Percentiles rank a stretch among this genome's conserved stretches.
Conservation (phyloP, 2,888 invertebrate genomes). For the Entomobrya multifasciata region DNA sequence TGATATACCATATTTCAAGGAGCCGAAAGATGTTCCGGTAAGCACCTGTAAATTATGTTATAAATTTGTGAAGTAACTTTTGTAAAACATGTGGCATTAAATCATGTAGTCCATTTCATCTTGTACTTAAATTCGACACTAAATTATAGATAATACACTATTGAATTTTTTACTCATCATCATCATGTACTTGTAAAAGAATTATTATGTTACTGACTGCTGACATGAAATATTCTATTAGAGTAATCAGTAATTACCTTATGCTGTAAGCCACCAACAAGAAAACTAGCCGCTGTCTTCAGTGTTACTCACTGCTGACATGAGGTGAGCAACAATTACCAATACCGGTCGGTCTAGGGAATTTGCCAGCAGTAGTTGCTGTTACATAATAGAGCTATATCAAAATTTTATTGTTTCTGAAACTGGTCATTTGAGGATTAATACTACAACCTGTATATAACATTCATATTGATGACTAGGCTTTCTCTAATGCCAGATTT, state of each 20-base stretch:
- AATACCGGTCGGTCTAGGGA: constrained; percentile 40
- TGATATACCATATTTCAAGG: not conserved
- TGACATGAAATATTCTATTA: constrained; percentile 2
- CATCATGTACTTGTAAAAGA: not conserved
- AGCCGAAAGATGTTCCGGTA: not conserved
- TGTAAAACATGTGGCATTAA: not conserved
- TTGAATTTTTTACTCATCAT: not conserved
- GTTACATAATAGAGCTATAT: constrained; percentile 4
- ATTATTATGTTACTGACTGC: not conserved
- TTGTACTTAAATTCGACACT: too few relatives aligned
- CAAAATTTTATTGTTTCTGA: not conserved
- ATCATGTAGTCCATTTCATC: too few relatives aligned
- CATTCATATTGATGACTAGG: too few relatives aligned
- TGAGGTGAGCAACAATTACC: not conserved
- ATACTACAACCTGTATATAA: too few relatives aligned
- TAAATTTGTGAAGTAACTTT: not conserved
- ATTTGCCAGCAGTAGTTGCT: constrained; percentile 46
- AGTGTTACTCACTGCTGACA: constrained; percentile 5
- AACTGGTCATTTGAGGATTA: not conserved
- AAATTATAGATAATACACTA: not conserved
- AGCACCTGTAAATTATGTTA: not conserved
- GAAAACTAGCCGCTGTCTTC: not conserved
- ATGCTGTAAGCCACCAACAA: not conserved
- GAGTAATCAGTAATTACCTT: not conserved
- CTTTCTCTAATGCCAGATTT: not conserved